phyloP scores from a whole-genome alignment of 2,113 vertebrate genomes.

The Calonectris borealis region DNA sequence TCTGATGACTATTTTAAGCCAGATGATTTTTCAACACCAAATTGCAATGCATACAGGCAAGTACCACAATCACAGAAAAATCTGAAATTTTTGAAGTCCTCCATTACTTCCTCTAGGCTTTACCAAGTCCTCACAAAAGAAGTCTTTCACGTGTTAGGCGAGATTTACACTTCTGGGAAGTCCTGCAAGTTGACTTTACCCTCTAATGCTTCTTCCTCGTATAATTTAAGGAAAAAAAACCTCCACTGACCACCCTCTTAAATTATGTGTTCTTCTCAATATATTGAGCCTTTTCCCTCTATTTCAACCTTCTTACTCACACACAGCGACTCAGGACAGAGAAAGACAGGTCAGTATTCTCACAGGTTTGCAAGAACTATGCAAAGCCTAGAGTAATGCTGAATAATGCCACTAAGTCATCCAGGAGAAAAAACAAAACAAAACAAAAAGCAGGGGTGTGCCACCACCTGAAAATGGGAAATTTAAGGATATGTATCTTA shows the following conservation, averaged over 20 bases:
- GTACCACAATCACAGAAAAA: not conserved
- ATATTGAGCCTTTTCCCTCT: not conserved
- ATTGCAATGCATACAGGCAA: not conserved
- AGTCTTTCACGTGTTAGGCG: fast-evolving
- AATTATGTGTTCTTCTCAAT: not conserved
- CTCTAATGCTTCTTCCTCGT: not conserved
- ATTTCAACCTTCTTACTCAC: not conserved
- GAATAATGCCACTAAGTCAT: not conserved
- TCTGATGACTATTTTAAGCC: not conserved
- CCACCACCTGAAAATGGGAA: not conserved
- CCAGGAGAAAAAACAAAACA: not conserved
- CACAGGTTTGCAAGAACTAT: not conserved
- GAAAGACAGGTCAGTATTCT: not conserved
- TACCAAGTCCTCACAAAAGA: not conserved
- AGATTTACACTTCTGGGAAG: not conserved
- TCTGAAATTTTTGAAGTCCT: not conserved
- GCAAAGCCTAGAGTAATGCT: not conserved
- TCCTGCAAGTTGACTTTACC: not conserved
- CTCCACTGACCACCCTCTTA: not conserved
- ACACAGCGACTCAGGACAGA: not conserved
- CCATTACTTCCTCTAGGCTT: not conserved
- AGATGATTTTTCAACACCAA: not conserved
- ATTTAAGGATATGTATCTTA: not conserved
- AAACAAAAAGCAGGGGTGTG: not conserved
- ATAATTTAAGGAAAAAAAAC: not conserved